A percentile compares a stretch with the other conserved stretches of the same genome.
phyloP scores from a whole-genome alignment of 2,113 vertebrate genomes.

The Euleptes europaea region DNA sequence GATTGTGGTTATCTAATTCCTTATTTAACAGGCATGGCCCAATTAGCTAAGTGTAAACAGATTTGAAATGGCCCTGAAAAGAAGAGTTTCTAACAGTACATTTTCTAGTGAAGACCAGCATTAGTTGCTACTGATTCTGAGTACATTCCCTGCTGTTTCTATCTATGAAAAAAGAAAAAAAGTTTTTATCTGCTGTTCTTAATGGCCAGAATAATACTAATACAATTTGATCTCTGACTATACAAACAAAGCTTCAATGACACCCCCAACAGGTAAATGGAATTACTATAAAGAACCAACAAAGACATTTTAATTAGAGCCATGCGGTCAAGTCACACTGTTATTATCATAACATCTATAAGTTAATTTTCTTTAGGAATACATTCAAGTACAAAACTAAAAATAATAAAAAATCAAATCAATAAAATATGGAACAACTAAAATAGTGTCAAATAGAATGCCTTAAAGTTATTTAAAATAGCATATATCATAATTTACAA shows the following conservation, averaged over 20 bases:
- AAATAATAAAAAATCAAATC: neutral
- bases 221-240: slow-evolving; percentile 7
- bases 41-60: slow-evolving; percentile 28
- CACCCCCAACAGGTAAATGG: neutral
- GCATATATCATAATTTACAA: neutral
- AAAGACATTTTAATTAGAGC: neutral
- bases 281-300: neutral
- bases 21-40: slow-evolving; percentile 37
- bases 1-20: slow-evolving; percentile 55
- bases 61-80: slow-evolving; percentile 38
- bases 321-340: neutral
- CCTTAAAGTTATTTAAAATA: neutral
- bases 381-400: neutral
- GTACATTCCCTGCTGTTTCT: slow-evolving; percentile 1
- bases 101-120: slow-evolving; percentile 18
- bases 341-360: neutral
- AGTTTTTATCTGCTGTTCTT: neutral
- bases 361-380: neutral
- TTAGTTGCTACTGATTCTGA: neutral
- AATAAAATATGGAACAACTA: neutral
- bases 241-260: neutral
- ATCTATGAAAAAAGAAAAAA: neutral
- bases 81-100: slow-evolving; percentile 10
- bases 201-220: slow-evolving; percentile 13
- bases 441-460: neutral